A percentile compares a stretch with the other conserved stretches of the same genome.
Evolutionary conservation across 2,113 vertebrate species (phyloP).

Genomic region (Bujurquina vittata): DNA sequence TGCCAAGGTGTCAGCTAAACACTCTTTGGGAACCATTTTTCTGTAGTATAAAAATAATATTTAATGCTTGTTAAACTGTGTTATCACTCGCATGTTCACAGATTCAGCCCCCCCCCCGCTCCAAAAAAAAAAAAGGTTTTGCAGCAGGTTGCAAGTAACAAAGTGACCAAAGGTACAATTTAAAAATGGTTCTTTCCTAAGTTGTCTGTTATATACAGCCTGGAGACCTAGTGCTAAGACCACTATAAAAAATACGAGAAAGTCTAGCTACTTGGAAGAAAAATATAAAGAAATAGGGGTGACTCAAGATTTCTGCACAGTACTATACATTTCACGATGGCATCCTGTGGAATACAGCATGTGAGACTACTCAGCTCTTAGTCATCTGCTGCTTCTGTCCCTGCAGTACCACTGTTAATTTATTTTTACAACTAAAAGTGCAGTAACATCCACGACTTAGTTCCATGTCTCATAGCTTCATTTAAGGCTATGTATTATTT

Average conservation of each 20-base stretch:
- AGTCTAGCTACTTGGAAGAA: fast-evolving
- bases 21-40: background rate
- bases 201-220: background rate
- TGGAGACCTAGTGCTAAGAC: background rate
- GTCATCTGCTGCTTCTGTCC: background rate
- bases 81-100: background rate
- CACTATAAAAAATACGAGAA: background rate
- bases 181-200: background rate
- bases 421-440: background rate
- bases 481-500: background rate
- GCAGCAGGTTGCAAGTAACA: background rate
- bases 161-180: background rate
- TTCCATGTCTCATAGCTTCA: background rate
- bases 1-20: background rate
- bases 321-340: background rate
- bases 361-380: too few species aligned
- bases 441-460: background rate
- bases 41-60: background rate
- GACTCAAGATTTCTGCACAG: background rate
- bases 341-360: background rate
- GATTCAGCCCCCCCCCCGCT: too few species aligned
- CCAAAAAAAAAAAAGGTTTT: too few species aligned
- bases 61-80: background rate
- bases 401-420: background rate
- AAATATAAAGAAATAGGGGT: background rate